Conservation (phyloP, 2,113 vertebrate species). For the Peromyscus californicus region DNA sequence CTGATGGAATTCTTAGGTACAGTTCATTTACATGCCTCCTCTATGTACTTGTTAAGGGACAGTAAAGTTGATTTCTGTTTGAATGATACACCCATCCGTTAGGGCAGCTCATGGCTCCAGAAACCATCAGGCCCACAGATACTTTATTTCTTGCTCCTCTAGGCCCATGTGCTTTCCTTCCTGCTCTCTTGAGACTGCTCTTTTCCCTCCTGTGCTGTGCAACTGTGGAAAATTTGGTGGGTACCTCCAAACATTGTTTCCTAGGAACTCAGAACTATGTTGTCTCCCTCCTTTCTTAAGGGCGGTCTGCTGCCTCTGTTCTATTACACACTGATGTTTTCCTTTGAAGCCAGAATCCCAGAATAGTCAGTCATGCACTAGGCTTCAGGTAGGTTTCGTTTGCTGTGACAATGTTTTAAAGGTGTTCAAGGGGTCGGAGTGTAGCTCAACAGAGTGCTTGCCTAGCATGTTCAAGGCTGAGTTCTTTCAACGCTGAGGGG, state of each 20-base stretch:
- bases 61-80: neutral
- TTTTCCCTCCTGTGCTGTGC: neutral
- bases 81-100: neutral
- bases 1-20: conserved; percentile 7
- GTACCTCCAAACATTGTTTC: neutral
- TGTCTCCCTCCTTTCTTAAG: neutral
- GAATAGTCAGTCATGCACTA: neutral
- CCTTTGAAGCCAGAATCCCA: conserved; percentile 25
- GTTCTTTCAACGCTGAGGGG: neutral
- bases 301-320: neutral
- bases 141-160: neutral
- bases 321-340: neutral
- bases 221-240: neutral
- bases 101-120: neutral
- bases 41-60: neutral
- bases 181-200: neutral
- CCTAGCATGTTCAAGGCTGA: neutral
- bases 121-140: neutral
- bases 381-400: neutral
- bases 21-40: neutral
- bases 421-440: neutral
- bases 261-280: neutral
- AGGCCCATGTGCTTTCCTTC: neutral
- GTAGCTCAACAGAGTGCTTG: neutral
- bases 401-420: neutral